Evolutionary conservation across 2,888 invertebrate species (phyloP), one percentile per base, ranked within the genome.

Genomic region (Cistogaster globosa): DNA sequence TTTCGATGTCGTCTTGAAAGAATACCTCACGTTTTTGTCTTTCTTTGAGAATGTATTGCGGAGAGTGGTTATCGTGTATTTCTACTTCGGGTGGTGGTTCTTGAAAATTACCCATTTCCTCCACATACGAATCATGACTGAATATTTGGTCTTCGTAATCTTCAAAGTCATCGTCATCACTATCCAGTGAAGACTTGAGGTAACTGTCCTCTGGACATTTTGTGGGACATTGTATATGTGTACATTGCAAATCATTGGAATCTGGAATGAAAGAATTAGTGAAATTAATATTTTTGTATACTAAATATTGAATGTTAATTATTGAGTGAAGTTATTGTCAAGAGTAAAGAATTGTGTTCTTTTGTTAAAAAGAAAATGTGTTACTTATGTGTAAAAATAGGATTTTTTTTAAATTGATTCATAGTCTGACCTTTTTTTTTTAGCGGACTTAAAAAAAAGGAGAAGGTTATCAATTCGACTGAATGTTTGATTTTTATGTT

Each of bases 201-300:
- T 85, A 78, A 75, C 85, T 85, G 32, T 82, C 85, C 4, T n/a
- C 32, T 9, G 85, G 85, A 14, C 85, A 85, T 12, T 68, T 62
- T 22, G 16, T 38, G 18, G 85, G 82, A 62, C 85, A 85, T 58
- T 85, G 78, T 67, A 85, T 32, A 1, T 74, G 57, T 42, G 55
- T 71, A 32, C 85, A 85, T 2, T 78, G 51, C 14, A 82, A 8
- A 12, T 78, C 60, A 38, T 78, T 78, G 53, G 81, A 63, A 58
- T 82, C 85, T 85, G 53, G 9, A 85, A 84, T 26, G 26, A 32
- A 42, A 75, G n/a, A 18, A 22, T 45, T 26, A 26, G 4, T 26
- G 4, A 26, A 26, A 26, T 26, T 26, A 26, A 2, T 26, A 26
- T 26, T 26, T 26, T 26, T n/a, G n/a, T n/a, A n/a, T n/a, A n/a